Base-by-base conservation (phyloP, 2,888 invertebrate genomes). In the Subacronicta megacephala region DNA sequence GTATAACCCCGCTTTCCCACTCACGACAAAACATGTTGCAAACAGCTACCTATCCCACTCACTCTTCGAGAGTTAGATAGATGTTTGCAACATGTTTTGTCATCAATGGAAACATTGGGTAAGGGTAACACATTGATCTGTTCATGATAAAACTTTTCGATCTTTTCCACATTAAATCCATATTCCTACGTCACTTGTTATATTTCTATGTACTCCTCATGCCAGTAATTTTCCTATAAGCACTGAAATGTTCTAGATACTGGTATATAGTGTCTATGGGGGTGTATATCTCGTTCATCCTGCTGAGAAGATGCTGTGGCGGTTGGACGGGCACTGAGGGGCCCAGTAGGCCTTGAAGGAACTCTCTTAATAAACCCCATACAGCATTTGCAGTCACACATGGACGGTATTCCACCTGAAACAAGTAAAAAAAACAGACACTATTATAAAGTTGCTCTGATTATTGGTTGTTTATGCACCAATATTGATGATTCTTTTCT, bases 201-300 rank as follows among this genome's bases (percentile, higher is more conserved):
- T 3, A 37, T 18, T 10, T 18, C 59, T 78, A 87, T 4, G 87
- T 75, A 71, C 74, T 85, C 44, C 93, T 79, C 54, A 91, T 56
- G 0, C 96, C 96, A 0, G 96, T 96, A 0, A 96, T 95, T 85
- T 99, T 99, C 55, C 98, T 95, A 79, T 98, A 98, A 53, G 97
- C 96, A 62, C 97, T 97, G 84, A 99, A 99, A 83, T 99, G 98
- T 90, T 99, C 99, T 81, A 99, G 94, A 85, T 99, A 99, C 85
- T 99, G 99, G 75, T 98, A 97, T 63, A 99, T 96, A 0, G 98
- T 98, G 85, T 99, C 98, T 74, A 98, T 96, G 0, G 99, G 98
- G 23, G 97, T 97, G 88, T 98, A 99, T 51, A 97, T 95, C 46
- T 97, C 97, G 81, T 97, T 97, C 96, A 97, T 96, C 64, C 96